phyloP scores from a whole-genome alignment of 2,888 invertebrate genomes.

The Meandrusa payeni region DNA sequence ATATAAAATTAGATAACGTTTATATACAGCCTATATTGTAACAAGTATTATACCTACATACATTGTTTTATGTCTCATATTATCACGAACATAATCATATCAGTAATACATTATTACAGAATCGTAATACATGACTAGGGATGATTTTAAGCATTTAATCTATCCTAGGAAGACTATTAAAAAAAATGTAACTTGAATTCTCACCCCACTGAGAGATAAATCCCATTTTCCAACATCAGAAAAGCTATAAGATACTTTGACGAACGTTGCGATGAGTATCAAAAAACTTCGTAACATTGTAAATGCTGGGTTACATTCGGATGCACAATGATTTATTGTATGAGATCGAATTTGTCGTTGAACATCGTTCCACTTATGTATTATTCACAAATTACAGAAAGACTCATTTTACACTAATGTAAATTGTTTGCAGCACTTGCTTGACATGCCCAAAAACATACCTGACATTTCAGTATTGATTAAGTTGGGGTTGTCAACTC shows the following conservation, averaged over 20 bases:
- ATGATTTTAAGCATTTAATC: no score
- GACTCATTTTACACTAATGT: constrained; percentile 3
- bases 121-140: no score
- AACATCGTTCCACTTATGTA: constrained; percentile 9
- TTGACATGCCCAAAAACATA: no score
- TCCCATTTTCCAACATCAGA: constrained; percentile 86
- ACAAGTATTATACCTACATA: no score
- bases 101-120: no score
- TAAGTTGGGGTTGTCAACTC: no score
- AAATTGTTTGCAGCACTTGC: constrained; percentile 15
- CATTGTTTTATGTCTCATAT: no score
- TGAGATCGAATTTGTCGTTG: constrained; percentile 18
- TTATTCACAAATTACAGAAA: constrained; percentile 2
- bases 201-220: constrained; percentile 79
- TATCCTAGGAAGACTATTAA: not conserved
- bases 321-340: constrained; percentile 25
- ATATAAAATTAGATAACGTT: no score
- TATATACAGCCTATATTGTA: no score
- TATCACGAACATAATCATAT: no score
- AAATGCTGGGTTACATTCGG: constrained; percentile 25
- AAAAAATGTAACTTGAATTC: constrained; percentile 24
- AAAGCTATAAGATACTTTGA: constrained; percentile 62
- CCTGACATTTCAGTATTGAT: no score
- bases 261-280: constrained; percentile 47
- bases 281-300: constrained; percentile 56